A percentile compares a stretch with the other conserved stretches of the same genome.
Conservation (phyloP, 1,140 invertebrate species). For the Phthorimaea operculella region DNA sequence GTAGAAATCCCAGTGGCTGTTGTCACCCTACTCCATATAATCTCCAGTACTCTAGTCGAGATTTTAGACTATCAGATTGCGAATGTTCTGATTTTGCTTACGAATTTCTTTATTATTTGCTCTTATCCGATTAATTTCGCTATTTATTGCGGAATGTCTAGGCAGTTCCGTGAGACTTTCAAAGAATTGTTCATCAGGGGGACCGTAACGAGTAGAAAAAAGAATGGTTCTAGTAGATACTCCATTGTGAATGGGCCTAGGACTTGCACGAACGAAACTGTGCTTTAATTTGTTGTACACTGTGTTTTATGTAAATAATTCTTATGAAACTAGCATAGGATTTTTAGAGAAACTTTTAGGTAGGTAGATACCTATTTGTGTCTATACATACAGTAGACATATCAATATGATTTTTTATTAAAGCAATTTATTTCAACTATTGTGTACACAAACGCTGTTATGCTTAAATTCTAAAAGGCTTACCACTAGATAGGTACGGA, state of each 20-base stretch:
- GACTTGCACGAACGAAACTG: conserved; percentile 84
- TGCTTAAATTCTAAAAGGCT: background rate
- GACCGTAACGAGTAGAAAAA: conserved; percentile 69
- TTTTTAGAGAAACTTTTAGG: conserved; percentile 1
- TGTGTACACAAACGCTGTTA: conserved; percentile 8
- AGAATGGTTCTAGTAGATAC: conserved; percentile 77
- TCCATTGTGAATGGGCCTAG: conserved; percentile 82
- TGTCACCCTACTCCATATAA: conserved; percentile 86
- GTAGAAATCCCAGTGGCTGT: conserved; percentile 93
- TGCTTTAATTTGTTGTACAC: conserved; percentile 69
- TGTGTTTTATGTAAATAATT: conserved; percentile 14
- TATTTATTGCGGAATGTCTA: conserved; percentile 95
- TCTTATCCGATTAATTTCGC: conserved; percentile 95
- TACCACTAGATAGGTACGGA: no score
- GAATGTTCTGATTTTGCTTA: conserved; percentile 86
- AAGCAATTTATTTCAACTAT: conserved; percentile 12
- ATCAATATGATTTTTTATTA: no score
- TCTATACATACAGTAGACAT: no score
- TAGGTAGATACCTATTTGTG: conserved; percentile 1
- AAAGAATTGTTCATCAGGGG: conserved; percentile 85
- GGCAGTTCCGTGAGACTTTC: conserved; percentile 94
- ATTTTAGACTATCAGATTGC: conserved; percentile 84
- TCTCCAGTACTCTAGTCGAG: conserved; percentile 77
- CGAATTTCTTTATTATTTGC: conserved; percentile 91
- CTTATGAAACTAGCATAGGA: conserved; percentile 10